Base-by-base conservation (phyloP, 2,113 vertebrate species). In the Sceloporus undulatus region DNA sequence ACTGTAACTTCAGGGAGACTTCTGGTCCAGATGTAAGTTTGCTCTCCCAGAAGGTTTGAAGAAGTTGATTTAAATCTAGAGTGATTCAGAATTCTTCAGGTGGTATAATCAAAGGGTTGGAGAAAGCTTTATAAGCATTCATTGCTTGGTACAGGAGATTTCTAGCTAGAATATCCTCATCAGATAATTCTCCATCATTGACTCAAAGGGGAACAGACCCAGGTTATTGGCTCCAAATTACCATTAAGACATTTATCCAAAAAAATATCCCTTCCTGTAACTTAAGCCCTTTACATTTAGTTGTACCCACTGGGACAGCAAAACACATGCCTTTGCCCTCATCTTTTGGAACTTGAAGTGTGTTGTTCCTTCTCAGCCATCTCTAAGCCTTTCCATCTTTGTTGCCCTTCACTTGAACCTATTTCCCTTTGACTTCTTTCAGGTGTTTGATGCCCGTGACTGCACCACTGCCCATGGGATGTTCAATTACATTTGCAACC, bases 401-500 rank as follows among this genome's bases (percentile, higher is more conserved):
- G 1, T 82, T 68, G 80, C 16, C 16, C 23, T 66, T 40, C 4
- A 27, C 19, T 42, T 42, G 38, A 7, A 62, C 21, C 5, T 52
- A 18, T 84, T 65, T 66, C 1, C 18, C 34, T 79, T 87, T 91
- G 19, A 0, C 11, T 74, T 89, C 0, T 94, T 94, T 0, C 95
- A 99, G 99, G 98, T 99, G 88, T 99, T 99, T 9, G 99, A 99
- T 91, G 99, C 99, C 74, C 97, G 99, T 13, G 99, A 99, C 96
- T 99, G 99, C 94, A 98, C 98, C 90, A 99, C 98, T 0, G 98
- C 98, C 84, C 98, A 99, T 0, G 99, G 98, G 85, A 99, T 99
- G 99, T 99, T 98, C 96, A 99, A 99, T 92, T 99, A 98, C 90
- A 99, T 99, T 95, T 99, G 99, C 92, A 99, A 99, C 95, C 99